phyloP scores from a whole-genome alignment of 2,888 invertebrate genomes.

The Calliphora vomitoria region DNA sequence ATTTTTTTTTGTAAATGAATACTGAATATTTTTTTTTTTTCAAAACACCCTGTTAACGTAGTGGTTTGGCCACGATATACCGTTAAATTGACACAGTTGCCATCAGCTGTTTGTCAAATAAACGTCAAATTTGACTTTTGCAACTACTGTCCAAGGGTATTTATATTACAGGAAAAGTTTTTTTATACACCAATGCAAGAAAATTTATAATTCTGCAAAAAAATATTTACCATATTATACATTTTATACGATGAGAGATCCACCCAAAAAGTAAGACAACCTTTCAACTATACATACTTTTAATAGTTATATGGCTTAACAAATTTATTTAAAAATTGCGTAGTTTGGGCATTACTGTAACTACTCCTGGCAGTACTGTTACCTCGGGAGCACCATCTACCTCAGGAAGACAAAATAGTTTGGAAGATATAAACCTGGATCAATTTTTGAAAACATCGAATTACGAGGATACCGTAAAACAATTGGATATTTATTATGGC shows the following conservation, averaged over 20 bases:
- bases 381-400: conserved; percentile 77
- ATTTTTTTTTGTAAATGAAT: no score
- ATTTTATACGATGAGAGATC: conserved; percentile 78
- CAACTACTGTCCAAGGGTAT: conserved; percentile 79
- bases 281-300: not conserved
- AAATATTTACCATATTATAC: conserved; percentile 69
- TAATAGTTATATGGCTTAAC: not conserved
- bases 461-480: conserved; percentile 95
- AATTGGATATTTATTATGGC: conserved; percentile 96
- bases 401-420: conserved; percentile 86
- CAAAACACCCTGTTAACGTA: conserved; percentile 61
- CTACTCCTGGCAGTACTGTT: conserved; percentile 72
- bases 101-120: conserved; percentile 72
- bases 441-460: conserved; percentile 92
- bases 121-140: conserved; percentile 81
- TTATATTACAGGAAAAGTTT: conserved; percentile 64
- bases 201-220: conserved; percentile 61
- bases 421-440: conserved; percentile 92
- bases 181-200: conserved; percentile 28
- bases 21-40: not conserved
- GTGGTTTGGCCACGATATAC: not conserved
- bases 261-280: conserved; percentile 79
- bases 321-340: not conserved
- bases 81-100: not conserved
- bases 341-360: conserved; percentile 78